phyloP scores from a whole-genome alignment of 2,797 vertebrate genomes.

The Epinephelus malabaricus region DNA sequence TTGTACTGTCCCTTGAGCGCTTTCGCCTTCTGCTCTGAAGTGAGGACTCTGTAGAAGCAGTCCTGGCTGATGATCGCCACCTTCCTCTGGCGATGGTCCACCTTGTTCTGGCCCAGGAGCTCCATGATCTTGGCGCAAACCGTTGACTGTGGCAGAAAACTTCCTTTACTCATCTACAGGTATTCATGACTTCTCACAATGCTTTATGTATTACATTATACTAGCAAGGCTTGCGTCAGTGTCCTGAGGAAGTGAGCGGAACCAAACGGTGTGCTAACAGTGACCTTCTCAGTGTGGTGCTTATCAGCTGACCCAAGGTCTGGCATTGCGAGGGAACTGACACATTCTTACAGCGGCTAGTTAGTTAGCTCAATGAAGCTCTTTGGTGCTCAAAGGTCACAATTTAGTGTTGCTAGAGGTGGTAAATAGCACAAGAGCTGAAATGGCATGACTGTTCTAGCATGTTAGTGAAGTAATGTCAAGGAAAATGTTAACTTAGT shows the following conservation, averaged over 20 bases:
- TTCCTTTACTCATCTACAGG: neutral
- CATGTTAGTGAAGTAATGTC: rapidly evolving
- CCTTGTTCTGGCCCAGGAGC: constrained; percentile 95
- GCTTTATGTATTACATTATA: neutral
- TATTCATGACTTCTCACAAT: neutral
- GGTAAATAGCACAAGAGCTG: rapidly evolving
- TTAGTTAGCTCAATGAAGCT: constrained; percentile 25
- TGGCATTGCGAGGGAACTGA: neutral
- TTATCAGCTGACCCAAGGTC: constrained; percentile 20
- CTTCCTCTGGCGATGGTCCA: constrained; percentile 94
- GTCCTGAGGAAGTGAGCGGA: rapidly evolving
- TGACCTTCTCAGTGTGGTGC: constrained; percentile 29
- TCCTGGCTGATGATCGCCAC: constrained; percentile 96
- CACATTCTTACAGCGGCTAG: neutral
- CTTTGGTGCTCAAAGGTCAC: neutral
- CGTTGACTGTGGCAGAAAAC: constrained; percentile 88
- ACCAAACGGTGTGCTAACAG: neutral
- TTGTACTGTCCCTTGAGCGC: constrained; percentile 97
- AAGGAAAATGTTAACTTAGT: neutral
- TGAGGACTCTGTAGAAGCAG: constrained; percentile 95
- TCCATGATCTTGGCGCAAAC: constrained; percentile 99
- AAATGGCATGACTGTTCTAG: rapidly evolving
- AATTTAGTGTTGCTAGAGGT: too few species aligned
- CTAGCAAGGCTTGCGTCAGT: rapidly evolving
- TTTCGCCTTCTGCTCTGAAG: constrained; percentile 93